These are phyloP conservation scores for Euphydryas editha DNA, from an alignment of 2,888 invertebrate genomes.

Conservation along the genomic window DNA sequence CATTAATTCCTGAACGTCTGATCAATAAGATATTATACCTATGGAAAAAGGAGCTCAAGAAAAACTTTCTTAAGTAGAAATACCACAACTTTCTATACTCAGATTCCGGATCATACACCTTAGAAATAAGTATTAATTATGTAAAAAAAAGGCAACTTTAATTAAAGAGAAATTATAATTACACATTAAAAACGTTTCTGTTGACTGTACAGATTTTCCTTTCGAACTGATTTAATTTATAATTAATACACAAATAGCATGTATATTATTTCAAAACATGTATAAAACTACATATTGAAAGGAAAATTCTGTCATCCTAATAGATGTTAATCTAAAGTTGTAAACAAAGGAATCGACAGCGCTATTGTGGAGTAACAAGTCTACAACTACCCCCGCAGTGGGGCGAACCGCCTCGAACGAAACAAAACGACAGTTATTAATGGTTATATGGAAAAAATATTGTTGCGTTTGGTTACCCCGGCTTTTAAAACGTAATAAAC, in stretches of 20 bases:
- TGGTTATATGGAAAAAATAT: slow-evolving; percentile 87
- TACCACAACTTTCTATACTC: background rate
- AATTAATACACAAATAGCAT: background rate
- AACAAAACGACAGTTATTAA: slow-evolving; percentile 88
- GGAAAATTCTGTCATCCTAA: slow-evolving; percentile 24
- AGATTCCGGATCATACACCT: background rate
- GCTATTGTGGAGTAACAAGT: slow-evolving; percentile 38
- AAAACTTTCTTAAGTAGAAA: background rate
- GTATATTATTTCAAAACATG: background rate
- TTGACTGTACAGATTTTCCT: too few relatives aligned
- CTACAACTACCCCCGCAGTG: slow-evolving; percentile 64
- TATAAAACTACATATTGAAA: slow-evolving; percentile 14
- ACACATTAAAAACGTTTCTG: too few relatives aligned
- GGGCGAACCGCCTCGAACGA: slow-evolving; percentile 71
- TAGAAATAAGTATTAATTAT: background rate
- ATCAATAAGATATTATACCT: slow-evolving; percentile 64
- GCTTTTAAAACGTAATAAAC: slow-evolving; percentile 82
- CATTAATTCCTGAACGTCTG: slow-evolving; percentile 78
- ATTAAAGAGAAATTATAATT: background rate
- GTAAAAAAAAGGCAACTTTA: background rate
- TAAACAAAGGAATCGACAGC: slow-evolving; percentile 42
- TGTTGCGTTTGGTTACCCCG: slow-evolving; percentile 81
- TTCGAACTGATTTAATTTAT: too few relatives aligned
- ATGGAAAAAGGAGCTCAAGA: slow-evolving; percentile 9
- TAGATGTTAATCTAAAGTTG: slow-evolving; percentile 36